Evolutionary conservation across 2,888 invertebrate species (phyloP).

Genomic region (Drosophila neotestacea): DNA sequence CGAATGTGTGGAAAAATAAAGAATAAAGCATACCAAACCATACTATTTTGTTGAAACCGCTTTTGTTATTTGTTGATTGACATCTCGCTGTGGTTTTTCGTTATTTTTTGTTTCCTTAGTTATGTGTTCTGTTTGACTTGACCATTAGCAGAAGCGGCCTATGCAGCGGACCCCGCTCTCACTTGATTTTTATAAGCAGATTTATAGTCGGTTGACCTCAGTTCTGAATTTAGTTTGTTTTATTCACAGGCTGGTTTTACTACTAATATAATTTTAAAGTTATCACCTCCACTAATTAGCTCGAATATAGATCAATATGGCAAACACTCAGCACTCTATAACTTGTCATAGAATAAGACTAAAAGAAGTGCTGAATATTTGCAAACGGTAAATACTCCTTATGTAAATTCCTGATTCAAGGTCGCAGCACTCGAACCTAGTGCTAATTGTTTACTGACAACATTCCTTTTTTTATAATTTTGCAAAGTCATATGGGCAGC

Average conservation of each 20-base stretch:
- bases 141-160: conserved; percentile 51
- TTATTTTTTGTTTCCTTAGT: conserved; percentile 55
- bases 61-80: conserved; percentile 48
- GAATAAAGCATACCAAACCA: conserved; percentile 37
- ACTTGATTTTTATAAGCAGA: conserved; percentile 54
- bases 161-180: conserved; percentile 24
- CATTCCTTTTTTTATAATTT: neutral
- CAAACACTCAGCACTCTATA: neutral
- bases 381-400: neutral
- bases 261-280: conserved; percentile 1
- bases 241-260: neutral
- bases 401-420: conserved; percentile 7
- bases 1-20: conserved; percentile 44
- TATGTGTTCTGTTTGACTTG: conserved; percentile 63
- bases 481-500: neutral
- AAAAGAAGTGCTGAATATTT: conserved; percentile 2
- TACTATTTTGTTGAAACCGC: conserved; percentile 28
- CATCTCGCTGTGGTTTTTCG: conserved; percentile 50
- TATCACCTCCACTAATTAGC: conserved; percentile 21
- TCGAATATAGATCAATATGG: neutral
- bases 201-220: conserved; percentile 34
- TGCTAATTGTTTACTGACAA: conserved; percentile 1
- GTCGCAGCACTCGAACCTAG: neutral
- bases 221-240: conserved; percentile 21
- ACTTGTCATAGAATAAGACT: conserved; percentile 5